phyloP scores from a whole-genome alignment of 2,113 vertebrate species.

The Genyomyrus donnyi region DNA sequence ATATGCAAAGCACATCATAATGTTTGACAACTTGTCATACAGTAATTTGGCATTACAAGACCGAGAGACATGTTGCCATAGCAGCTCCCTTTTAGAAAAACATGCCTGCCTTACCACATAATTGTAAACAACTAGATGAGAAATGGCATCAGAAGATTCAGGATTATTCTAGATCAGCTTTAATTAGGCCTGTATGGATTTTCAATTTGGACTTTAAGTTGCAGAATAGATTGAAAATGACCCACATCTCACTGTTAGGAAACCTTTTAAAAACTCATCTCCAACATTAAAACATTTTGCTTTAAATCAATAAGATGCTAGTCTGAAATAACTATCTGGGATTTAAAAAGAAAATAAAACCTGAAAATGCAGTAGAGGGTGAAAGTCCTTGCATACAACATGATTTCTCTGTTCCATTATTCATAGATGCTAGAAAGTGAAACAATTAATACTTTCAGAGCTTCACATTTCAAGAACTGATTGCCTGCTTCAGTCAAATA shows the following conservation, averaged over 20 bases:
- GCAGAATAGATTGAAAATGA: slow-evolving; percentile 63
- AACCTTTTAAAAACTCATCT: slow-evolving; percentile 69
- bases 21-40: neutral
- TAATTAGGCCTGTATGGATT: slow-evolving; percentile 69
- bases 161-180: slow-evolving; percentile 55
- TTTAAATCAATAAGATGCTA: slow-evolving; percentile 63
- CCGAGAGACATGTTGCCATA: neutral
- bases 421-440: neutral
- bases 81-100: neutral
- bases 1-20: neutral
- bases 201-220: slow-evolving; percentile 65
- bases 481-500: neutral
- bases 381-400: slow-evolving; percentile 51
- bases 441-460: neutral
- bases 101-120: slow-evolving; percentile 39
- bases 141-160: slow-evolving; percentile 49
- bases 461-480: neutral
- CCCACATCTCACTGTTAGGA: slow-evolving; percentile 61
- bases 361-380: slow-evolving; percentile 36
- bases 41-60: slow-evolving; percentile 21
- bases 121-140: slow-evolving; percentile 29
- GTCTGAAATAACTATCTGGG: slow-evolving; percentile 55
- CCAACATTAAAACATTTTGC: slow-evolving; percentile 71
- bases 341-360: slow-evolving; percentile 39
- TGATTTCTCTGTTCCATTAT: slow-evolving; percentile 39